Conservation (phyloP, 2,888 invertebrate genomes). For the Capitulum mitella region DNA sequence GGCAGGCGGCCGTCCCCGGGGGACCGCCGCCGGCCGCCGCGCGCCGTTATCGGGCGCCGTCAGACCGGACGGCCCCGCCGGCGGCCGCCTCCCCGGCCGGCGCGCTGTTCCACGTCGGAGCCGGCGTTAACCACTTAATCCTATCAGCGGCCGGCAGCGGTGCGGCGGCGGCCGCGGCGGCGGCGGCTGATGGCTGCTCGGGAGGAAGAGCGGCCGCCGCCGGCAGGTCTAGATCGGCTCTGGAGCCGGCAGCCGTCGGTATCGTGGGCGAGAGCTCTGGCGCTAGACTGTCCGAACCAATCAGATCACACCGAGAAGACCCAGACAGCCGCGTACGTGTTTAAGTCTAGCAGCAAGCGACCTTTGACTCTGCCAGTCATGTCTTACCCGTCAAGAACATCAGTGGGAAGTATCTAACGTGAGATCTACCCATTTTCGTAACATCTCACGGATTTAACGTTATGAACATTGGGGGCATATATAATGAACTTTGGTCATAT, state of each 20-base stretch:
- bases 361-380: too few relatives aligned
- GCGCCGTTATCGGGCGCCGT: background rate
- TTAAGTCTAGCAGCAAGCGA: too few relatives aligned
- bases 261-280: too few relatives aligned
- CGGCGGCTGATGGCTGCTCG: background rate
- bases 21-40: background rate
- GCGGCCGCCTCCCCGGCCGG: background rate
- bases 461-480: background rate
- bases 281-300: too few relatives aligned
- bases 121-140: slow-evolving; percentile 15
- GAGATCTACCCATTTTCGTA: too few relatives aligned
- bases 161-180: background rate
- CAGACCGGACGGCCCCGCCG: background rate
- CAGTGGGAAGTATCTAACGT: too few relatives aligned
- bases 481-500: background rate
- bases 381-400: too few relatives aligned
- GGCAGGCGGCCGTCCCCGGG: background rate
- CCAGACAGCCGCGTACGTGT: too few relatives aligned
- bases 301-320: too few relatives aligned
- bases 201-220: background rate
- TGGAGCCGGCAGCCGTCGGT: too few relatives aligned
- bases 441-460: too few relatives aligned
- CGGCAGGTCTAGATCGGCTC: too few relatives aligned
- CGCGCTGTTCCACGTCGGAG: slow-evolving; percentile 1
- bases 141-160: background rate